Conservation (phyloP, 2,113 vertebrate genomes). For the Atractosteus spatula region DNA sequence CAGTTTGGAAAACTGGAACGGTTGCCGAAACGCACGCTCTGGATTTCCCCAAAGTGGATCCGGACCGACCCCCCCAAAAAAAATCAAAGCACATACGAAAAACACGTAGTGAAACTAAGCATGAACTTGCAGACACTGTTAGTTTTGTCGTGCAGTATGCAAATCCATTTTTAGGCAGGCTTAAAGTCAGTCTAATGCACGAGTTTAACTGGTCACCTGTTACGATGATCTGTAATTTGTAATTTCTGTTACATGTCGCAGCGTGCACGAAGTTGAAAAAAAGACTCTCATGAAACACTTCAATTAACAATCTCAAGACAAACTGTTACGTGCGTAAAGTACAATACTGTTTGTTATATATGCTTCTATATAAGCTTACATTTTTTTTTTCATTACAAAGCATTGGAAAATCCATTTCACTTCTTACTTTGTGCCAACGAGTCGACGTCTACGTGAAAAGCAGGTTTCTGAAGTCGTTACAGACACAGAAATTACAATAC, state of each 20-base stretch:
- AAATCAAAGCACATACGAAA: too few relatives aligned
- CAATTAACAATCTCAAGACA: background rate
- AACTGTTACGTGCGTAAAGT: too few relatives aligned
- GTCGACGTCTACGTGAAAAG: too few relatives aligned
- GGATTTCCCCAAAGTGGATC: conserved; percentile 11
- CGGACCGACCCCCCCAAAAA: background rate
- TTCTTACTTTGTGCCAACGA: too few relatives aligned
- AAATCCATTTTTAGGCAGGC: too few relatives aligned
- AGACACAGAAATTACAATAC: background rate
- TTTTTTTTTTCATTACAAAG: too few relatives aligned
- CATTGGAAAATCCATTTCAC: too few relatives aligned
- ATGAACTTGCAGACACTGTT: conserved; percentile 19
- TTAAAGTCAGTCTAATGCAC: too few relatives aligned
- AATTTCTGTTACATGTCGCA: background rate
- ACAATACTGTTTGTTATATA: too few relatives aligned
- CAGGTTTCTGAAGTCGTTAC: too few relatives aligned
- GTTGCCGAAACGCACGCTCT: background rate
- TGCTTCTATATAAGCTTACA: too few relatives aligned
- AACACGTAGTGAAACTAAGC: background rate
- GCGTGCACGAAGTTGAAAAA: background rate
- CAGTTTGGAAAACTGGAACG: conserved; percentile 11
- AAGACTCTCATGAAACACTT: background rate
- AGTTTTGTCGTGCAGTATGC: conserved; percentile 1
- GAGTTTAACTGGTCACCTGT: too few relatives aligned
- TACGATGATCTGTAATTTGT: background rate